These are phyloP conservation scores for Leucopternis melanops DNA, from an alignment of 2,113 vertebrate genomes.

Conservation along the genomic window DNA sequence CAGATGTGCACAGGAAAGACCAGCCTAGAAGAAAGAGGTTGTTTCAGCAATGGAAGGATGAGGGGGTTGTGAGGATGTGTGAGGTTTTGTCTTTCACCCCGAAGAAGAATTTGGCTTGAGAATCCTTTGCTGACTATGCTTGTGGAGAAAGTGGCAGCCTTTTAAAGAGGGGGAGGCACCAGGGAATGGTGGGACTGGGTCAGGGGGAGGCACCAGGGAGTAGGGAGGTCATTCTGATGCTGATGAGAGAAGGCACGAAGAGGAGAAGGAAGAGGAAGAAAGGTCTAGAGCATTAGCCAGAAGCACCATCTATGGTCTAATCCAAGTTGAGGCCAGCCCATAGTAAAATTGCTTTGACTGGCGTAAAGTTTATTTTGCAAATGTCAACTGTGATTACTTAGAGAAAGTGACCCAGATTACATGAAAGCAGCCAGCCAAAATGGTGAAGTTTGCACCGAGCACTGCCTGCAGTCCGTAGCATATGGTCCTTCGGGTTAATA, in stretches of 20 bases:
- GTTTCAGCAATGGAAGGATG: neutral
- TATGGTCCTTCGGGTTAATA: neutral
- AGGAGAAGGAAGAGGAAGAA: neutral
- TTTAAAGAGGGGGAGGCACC: neutral
- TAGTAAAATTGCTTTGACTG: neutral
- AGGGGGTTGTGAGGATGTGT: neutral
- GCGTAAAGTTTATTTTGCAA: neutral
- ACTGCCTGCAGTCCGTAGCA: neutral
- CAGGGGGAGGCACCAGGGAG: neutral
- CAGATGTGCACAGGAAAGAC: accelerated
- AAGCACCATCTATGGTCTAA: neutral
- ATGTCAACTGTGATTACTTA: neutral
- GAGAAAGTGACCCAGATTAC: neutral
- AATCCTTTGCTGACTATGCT: neutral
- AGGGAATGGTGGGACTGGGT: neutral
- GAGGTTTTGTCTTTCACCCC: neutral
- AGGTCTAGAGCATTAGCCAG: neutral
- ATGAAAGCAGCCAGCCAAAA: neutral
- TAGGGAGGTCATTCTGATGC: neutral
- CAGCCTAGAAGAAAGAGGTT: neutral
- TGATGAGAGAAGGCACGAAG: neutral
- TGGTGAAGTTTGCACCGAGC: accelerated
- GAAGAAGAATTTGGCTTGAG: neutral
- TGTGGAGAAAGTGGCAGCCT: neutral
- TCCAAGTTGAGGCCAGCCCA: neutral